A percentile compares a stretch with the other conserved stretches of the same genome.
These are phyloP conservation scores for Xiphophorus birchmanni DNA, from an alignment of 2,797 vertebrate genomes.

Conservation along the genomic window DNA sequence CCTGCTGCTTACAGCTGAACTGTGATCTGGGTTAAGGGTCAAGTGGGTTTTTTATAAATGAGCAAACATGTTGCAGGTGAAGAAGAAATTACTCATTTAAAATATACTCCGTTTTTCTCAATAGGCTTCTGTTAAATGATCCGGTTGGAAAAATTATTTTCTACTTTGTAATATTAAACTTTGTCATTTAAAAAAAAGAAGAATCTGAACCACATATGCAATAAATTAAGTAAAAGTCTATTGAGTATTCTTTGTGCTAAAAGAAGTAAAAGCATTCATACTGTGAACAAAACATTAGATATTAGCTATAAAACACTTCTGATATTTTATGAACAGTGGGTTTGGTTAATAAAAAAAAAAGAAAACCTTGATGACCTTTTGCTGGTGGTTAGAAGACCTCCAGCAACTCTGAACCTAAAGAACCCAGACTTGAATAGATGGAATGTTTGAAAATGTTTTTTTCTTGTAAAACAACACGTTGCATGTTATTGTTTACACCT, in stretches of 20 bases:
- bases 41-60: neutral
- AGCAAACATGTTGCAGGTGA: neutral
- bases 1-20: neutral
- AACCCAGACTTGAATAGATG: too few relatives aligned
- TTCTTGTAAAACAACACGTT: neutral
- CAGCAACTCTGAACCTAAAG: neutral
- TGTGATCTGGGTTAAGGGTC: neutral
- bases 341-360: neutral
- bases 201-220: neutral
- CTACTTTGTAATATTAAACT: neutral
- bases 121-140: neutral
- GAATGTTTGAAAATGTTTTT: neutral
- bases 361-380: neutral
- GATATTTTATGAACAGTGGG: neutral
- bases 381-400: neutral
- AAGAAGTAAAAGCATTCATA: neutral
- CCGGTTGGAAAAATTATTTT: neutral
- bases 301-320: neutral
- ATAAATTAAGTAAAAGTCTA: neutral
- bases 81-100: neutral
- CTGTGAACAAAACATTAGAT: neutral
- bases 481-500: too few relatives aligned
- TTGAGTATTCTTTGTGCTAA: neutral
- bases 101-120: neutral
- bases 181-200: neutral